phyloP scores from a whole-genome alignment of 1,140 invertebrate genomes.

The Megalonaias nervosa region DNA sequence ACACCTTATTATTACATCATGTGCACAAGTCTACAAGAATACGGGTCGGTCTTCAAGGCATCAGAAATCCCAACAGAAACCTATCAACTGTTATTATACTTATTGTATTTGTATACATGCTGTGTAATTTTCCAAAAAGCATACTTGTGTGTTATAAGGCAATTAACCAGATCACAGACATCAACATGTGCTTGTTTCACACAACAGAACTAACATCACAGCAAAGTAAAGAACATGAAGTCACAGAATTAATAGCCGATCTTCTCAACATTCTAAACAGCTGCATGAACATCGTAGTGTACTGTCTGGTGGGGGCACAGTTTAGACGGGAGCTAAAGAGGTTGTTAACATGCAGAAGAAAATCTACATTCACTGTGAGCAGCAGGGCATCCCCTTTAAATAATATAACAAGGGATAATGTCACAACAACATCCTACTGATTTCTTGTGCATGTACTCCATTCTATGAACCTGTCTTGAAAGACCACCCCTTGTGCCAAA shows the following conservation, averaged over 20 bases:
- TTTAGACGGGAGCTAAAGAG: slow-evolving; percentile 41
- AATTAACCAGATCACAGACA: slow-evolving; percentile 26
- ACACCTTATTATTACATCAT: slow-evolving; percentile 37
- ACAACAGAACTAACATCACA: slow-evolving; percentile 19
- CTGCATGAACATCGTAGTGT: slow-evolving; percentile 46
- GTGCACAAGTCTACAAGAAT: slow-evolving; percentile 47
- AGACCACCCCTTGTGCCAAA: too few species aligned
- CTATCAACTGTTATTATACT: slow-evolving; percentile 44
- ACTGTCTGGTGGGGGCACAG: slow-evolving; percentile 45
- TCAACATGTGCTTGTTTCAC: slow-evolving; percentile 24
- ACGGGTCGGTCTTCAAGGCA: slow-evolving; percentile 36
- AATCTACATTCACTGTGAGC: too few species aligned
- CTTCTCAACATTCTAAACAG: slow-evolving; percentile 51
- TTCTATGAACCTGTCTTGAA: too few species aligned
- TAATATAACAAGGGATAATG: too few species aligned
- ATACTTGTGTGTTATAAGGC: slow-evolving; percentile 36
- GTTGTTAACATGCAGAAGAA: slow-evolving; percentile 25
- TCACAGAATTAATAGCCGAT: slow-evolving; percentile 31
- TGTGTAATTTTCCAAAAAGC: slow-evolving; percentile 46
- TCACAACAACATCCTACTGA: too few species aligned
- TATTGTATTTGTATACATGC: slow-evolving; percentile 41
- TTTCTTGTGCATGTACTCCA: too few species aligned
- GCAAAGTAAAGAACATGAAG: slow-evolving; percentile 20
- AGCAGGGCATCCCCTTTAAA: too few species aligned
- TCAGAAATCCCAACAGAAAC: slow-evolving; percentile 43